These are phyloP conservation scores for Timandra comae DNA, from an alignment of 2,888 invertebrate genomes.

Conservation along the genomic window DNA sequence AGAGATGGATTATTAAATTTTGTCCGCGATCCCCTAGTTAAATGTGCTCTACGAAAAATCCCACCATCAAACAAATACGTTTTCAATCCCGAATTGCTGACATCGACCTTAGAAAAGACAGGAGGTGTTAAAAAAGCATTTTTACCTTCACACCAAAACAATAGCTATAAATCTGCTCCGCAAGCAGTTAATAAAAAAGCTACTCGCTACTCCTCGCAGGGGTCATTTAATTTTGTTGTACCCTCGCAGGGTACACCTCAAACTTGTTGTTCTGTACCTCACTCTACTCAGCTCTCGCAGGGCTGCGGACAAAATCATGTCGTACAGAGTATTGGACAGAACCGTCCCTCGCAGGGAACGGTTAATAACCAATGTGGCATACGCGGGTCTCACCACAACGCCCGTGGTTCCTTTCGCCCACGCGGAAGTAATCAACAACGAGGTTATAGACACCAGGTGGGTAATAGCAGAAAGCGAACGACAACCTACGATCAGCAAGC, in stretches of 20 bases:
- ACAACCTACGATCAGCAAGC: too few species aligned
- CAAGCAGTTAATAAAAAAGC: not conserved
- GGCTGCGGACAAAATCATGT: not conserved
- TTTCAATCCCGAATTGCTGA: constrained; percentile 12
- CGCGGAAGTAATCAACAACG: constrained; percentile 1
- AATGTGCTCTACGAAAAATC: constrained; percentile 6
- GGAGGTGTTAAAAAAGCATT: constrained; percentile 20
- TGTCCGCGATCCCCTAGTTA: constrained; percentile 13
- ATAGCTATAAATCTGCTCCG: not conserved
- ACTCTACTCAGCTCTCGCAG: too few species aligned
- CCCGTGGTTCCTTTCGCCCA: constrained; percentile 5
- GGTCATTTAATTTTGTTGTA: not conserved
- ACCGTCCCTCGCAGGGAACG: constrained; percentile 1
- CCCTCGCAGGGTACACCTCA: constrained; percentile 1
- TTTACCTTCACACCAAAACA: constrained; percentile 8
- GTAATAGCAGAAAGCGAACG: not conserved
- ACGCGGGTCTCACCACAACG: not conserved
- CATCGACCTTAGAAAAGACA: constrained; percentile 15
- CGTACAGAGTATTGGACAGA: constrained; percentile 1
- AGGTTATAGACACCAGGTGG: not conserved
- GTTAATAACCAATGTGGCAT: not conserved
- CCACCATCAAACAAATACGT: constrained; percentile 8
- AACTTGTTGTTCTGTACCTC: not conserved
- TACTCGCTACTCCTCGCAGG: constrained; percentile 11
- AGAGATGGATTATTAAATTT: constrained; percentile 9